phyloP scores from a whole-genome alignment of 2,113 vertebrate genomes.

The Phyllostomus discolor region DNA sequence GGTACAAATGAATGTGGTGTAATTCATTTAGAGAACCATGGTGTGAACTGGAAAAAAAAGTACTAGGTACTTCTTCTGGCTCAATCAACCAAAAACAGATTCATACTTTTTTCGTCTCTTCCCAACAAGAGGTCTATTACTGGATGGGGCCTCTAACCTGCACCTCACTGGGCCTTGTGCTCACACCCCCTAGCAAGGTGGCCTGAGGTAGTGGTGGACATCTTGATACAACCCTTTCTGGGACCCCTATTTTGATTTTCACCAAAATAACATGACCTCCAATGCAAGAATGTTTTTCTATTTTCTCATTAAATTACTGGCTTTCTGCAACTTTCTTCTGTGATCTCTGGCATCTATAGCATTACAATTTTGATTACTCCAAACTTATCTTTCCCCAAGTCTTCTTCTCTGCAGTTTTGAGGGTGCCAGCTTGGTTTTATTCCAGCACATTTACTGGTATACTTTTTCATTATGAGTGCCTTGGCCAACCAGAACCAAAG shows the following conservation, averaged over 20 bases:
- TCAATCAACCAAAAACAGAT: neutral
- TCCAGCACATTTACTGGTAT: neutral
- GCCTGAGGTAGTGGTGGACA: neutral
- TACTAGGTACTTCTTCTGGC: neutral
- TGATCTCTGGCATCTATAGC: neutral
- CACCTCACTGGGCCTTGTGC: neutral
- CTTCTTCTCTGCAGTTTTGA: neutral
- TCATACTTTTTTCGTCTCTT: neutral
- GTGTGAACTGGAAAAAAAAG: neutral
- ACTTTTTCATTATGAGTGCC: slow-evolving; percentile 5
- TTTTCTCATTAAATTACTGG: slow-evolving; percentile 19
- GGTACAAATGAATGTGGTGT: too few species aligned
- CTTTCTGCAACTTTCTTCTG: slow-evolving; percentile 19
- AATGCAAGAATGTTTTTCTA: neutral
- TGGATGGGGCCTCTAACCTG: neutral
- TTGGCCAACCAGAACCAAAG: neutral
- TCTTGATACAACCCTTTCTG: neutral
- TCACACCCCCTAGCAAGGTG: neutral
- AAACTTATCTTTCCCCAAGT: slow-evolving; percentile 29
- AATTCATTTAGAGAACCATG: neutral
- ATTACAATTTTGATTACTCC: slow-evolving; percentile 11
- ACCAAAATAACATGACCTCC: neutral
- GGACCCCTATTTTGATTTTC: neutral
- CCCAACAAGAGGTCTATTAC: neutral
- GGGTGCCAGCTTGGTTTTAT: neutral